Conservation (phyloP, 2,113 vertebrate species). For the Amphilophus citrinellus region DNA sequence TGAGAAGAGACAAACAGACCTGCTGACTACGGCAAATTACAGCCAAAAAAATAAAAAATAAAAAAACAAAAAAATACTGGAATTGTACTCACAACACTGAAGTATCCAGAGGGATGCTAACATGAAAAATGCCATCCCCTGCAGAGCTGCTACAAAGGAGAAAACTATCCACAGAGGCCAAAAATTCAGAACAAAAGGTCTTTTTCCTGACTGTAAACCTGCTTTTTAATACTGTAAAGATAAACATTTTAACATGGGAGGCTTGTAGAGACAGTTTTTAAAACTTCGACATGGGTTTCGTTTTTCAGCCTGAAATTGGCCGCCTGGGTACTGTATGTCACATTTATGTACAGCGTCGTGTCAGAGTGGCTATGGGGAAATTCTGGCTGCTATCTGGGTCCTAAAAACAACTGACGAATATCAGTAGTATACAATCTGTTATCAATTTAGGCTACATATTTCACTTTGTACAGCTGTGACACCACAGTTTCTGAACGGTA, state of each 20-base stretch:
- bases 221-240: not conserved
- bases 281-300: not conserved
- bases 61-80: too few relatives aligned
- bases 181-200: not conserved
- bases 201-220: not conserved
- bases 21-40: too few relatives aligned
- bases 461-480: too few relatives aligned
- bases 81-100: not conserved
- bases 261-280: not conserved
- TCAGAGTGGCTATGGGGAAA: not conserved
- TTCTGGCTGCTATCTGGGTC: not conserved
- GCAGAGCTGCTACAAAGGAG: not conserved
- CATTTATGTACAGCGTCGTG: not conserved
- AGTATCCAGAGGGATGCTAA: not conserved
- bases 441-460: not conserved
- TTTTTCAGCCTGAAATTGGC: not conserved
- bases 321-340: not conserved
- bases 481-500: not conserved
- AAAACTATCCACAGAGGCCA: not conserved
- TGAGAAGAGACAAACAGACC: too few relatives aligned
- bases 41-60: too few relatives aligned
- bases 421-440: not conserved
- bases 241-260: not conserved
- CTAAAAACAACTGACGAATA: not conserved
- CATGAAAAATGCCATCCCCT: not conserved